phyloP scores from a whole-genome alignment of 2,113 vertebrate species.

The Rhizomys pruinosus region DNA sequence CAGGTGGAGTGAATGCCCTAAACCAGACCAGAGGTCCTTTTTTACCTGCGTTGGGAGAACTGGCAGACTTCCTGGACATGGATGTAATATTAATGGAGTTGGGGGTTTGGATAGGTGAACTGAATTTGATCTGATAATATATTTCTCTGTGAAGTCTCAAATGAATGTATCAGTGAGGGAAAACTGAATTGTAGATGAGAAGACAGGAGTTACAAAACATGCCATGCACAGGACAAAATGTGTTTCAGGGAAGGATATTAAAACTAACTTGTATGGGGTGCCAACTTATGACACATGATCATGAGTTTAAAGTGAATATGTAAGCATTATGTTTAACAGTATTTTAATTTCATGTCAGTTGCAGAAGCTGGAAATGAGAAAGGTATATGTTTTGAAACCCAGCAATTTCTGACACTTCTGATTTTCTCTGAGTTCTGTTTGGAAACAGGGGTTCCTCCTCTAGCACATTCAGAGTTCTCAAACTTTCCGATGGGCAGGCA shows the following conservation, averaged over 20 bases:
- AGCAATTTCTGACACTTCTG: background rate
- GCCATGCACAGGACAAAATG: background rate
- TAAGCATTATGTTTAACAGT: background rate
- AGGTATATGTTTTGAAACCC: background rate
- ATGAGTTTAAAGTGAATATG: slow-evolving; percentile 38
- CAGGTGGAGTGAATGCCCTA: no score
- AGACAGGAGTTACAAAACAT: slow-evolving; percentile 20
- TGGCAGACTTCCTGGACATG: background rate
- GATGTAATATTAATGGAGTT: background rate
- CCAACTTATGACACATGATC: background rate
- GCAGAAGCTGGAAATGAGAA: background rate
- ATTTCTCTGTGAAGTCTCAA: background rate
- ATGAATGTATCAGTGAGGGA: background rate
- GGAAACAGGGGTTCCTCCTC: slow-evolving; percentile 1
- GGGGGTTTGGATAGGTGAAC: background rate
- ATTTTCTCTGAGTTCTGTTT: slow-evolving; percentile 13
- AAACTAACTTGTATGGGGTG: background rate
- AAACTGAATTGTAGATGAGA: background rate
- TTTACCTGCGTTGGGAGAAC: background rate
- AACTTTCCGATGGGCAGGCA: background rate
- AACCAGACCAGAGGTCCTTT: background rate
- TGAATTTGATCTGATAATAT: background rate
- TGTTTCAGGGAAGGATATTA: background rate
- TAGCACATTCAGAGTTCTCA: no score
- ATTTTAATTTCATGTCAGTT: background rate